These are phyloP conservation scores for Drosophila robusta DNA, from an alignment of 2,888 invertebrate species.

Conservation along the genomic window DNA sequence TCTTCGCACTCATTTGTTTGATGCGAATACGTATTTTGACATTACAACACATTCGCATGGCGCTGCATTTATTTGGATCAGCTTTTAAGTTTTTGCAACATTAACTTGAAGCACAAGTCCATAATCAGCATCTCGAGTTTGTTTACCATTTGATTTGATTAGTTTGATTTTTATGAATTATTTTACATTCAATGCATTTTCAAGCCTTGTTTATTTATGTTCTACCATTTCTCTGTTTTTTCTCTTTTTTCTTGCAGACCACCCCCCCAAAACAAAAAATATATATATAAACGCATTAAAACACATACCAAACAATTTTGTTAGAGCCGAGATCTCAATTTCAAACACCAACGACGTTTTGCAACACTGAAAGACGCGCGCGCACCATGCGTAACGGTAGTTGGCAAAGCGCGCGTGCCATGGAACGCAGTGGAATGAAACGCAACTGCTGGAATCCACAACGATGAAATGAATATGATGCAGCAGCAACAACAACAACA, in stretches of 20 bases:
- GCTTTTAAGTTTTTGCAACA: background rate
- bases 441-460: conserved; percentile 44
- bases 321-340: conserved; percentile 1
- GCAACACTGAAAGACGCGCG: conserved; percentile 52
- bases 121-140: conserved; percentile 24
- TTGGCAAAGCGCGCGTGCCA: conserved; percentile 50
- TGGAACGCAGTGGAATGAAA: conserved; percentile 58
- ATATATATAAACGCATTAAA: conserved; percentile 3
- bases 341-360: conserved; percentile 20
- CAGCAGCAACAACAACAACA: conserved; percentile 9
- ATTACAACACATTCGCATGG: conserved; percentile 11
- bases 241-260: conserved; percentile 78
- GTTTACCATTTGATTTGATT: conserved; percentile 6
- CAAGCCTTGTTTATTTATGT: conserved; percentile 71
- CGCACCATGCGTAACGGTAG: conserved; percentile 55
- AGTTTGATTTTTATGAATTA: conserved; percentile 16
- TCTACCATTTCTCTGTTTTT: conserved; percentile 68
- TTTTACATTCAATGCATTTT: conserved; percentile 38
- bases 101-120: conserved; percentile 28
- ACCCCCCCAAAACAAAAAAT: conserved; percentile 20
- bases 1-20: conserved; percentile 6
- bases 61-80: conserved; percentile 6
- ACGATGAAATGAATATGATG: conserved; percentile 35
- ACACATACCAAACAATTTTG: conserved; percentile 13
- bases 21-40: conserved; percentile 14